Conservation (phyloP, 2,888 invertebrate species). For the Lamproptera curius region DNA sequence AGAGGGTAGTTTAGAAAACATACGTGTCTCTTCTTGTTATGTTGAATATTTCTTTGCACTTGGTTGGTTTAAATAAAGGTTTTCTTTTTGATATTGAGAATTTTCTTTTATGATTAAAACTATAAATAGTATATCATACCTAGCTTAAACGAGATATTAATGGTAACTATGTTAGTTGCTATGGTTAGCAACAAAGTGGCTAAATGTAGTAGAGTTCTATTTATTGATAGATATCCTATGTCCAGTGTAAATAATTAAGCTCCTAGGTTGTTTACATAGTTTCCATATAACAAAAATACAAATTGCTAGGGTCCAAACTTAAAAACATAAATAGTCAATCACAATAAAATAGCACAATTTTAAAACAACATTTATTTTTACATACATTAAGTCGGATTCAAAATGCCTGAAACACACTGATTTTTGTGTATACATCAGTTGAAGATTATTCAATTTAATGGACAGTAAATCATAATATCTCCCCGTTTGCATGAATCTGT, state of each 20-base stretch:
- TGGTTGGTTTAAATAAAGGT: slow-evolving; percentile 8
- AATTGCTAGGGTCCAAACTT: too few relatives aligned
- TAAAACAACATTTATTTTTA: slow-evolving; percentile 79
- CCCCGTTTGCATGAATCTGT: slow-evolving; percentile 57
- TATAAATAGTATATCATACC: too few relatives aligned
- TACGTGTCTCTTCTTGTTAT: not conserved
- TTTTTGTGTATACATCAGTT: slow-evolving; percentile 75
- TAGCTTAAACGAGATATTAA: too few relatives aligned
- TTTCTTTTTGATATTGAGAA: slow-evolving; percentile 6
- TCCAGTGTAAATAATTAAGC: too few relatives aligned
- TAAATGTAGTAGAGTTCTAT: too few relatives aligned
- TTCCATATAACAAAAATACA: too few relatives aligned
- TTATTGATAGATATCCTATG: too few relatives aligned
- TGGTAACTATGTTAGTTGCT: too few relatives aligned
- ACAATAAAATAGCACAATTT: slow-evolving; percentile 66
- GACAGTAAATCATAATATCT: slow-evolving; percentile 70
- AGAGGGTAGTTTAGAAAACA: not conserved
- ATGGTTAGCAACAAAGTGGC: too few relatives aligned
- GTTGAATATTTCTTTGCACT: not conserved
- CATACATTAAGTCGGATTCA: slow-evolving; percentile 79
- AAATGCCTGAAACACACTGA: slow-evolving; percentile 77
- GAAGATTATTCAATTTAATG: slow-evolving; percentile 66
- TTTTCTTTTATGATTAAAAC: too few relatives aligned
- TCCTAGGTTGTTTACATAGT: too few relatives aligned
- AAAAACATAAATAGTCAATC: too few relatives aligned